phyloP scores from a whole-genome alignment of 2,113 vertebrate species.

The Uropsilus gracilis region DNA sequence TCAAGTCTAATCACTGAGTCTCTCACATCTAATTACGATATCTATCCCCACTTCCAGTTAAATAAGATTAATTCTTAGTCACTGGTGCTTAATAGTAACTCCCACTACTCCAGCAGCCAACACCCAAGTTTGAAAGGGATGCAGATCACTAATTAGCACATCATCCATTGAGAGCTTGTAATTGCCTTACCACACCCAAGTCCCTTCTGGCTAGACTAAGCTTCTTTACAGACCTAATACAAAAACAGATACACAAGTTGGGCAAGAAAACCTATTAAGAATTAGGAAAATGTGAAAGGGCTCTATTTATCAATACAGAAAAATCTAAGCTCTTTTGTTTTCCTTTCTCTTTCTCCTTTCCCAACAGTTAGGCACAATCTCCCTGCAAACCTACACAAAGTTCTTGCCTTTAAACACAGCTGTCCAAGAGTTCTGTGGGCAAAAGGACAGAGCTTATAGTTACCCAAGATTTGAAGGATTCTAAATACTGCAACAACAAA shows the following conservation, averaged over 20 bases:
- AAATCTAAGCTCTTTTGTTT: conserved; percentile 22
- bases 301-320: conserved; percentile 39
- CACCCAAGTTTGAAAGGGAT: conserved; percentile 57
- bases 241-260: not conserved
- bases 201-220: conserved; percentile 62
- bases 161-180: conserved; percentile 65
- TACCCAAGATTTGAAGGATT: not conserved
- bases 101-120: conserved; percentile 64
- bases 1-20: conserved; percentile 39
- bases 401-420: not conserved
- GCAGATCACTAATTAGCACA: conserved; percentile 69
- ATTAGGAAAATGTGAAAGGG: conserved; percentile 38
- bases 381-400: conserved; percentile 3
- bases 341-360: not conserved
- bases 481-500: conserved; percentile 1
- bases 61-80: conserved; percentile 76
- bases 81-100: conserved; percentile 68
- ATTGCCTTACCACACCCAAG: conserved; percentile 71
- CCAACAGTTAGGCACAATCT: not conserved
- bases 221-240: conserved; percentile 45
- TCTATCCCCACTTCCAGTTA: conserved; percentile 64
- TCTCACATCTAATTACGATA: conserved; percentile 70
- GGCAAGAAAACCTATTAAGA: conserved; percentile 18
- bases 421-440: not conserved
- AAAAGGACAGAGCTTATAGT: not conserved